Conservation (phyloP, 2,797 vertebrate genomes). For the Meda fulgida region DNA sequence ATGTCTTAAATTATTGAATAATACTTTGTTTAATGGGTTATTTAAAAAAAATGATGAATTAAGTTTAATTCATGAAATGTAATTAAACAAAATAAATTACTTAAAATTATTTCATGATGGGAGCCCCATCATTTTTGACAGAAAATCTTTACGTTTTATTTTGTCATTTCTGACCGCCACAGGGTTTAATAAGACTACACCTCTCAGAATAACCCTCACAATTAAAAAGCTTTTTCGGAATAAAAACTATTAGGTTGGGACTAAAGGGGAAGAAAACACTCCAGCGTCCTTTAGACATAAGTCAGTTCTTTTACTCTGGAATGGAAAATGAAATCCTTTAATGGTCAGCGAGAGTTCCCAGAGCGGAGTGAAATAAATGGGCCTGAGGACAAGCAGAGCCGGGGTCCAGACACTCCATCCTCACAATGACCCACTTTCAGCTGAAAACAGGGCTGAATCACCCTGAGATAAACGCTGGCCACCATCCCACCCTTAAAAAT, state of each 20-base stretch:
- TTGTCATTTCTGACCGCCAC: no score
- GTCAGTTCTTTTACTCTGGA: not conserved
- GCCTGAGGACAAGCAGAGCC: slow-evolving; percentile 12
- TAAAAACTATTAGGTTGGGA: not conserved
- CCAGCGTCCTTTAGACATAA: not conserved
- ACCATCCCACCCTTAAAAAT: slow-evolving; percentile 21
- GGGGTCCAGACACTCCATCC: slow-evolving; percentile 28
- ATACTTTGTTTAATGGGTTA: not conserved
- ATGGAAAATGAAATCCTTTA: slow-evolving; percentile 43
- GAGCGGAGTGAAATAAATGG: slow-evolving; percentile 25
- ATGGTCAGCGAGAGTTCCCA: slow-evolving; percentile 22
- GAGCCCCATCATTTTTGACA: no score
- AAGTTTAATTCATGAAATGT: not conserved
- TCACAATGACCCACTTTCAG: slow-evolving; percentile 51
- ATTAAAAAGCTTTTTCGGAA: not conserved
- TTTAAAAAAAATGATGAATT: not conserved
- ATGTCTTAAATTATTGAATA: no score
- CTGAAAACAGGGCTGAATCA: slow-evolving; percentile 24
- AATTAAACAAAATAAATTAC: not conserved
- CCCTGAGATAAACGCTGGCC: slow-evolving; percentile 37
- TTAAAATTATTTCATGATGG: not conserved
- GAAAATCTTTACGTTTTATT: no score
- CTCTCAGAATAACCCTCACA: not conserved
- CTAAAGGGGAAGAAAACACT: not conserved
- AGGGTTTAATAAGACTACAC: not conserved